Evolutionary conservation across 37 sponge, comb jelly and placozoan species (phyloP), one percentile per base, ranked within the genome.

Genomic region (Amphimedon queenslandica): DNA sequence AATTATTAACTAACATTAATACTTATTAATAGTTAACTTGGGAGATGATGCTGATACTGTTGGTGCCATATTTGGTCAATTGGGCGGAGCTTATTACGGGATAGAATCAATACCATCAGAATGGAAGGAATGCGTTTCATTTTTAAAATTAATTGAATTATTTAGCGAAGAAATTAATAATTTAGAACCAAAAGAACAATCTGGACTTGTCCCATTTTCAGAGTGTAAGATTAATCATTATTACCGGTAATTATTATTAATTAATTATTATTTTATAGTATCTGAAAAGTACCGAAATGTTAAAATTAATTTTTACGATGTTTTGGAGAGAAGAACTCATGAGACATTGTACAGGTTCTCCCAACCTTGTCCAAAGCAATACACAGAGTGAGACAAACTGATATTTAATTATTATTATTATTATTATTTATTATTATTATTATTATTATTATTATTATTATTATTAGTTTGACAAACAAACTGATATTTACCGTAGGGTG

Each of bases 11-110:
- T 18, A 40, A 8, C 32, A 42, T 41, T 13, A 5, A 8, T 38
- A 13, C 30, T 28, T 43, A 73, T 18, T 33, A 53, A 4, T 68
- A 89, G 93, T 82, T 23, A 94, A 94, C 37, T 72, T 94, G 33
- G 95, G 95, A 24, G 35, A 84, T 72, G 90, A 94, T 71, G 70
- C 88, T 39, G 95, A 94, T 63, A 94, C 95, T 36, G 87, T 79
- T n/a, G 90, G 76, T 20, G 95, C 95, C 28, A 80, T 94, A 6
- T 94, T 87, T 87, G 95, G 95, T 16, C 95, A 94, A 57, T 25
- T 94, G 18, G 95, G 88, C 73, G 95, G 95, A 33, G 90, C 90
- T 11, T 94, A 84, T 71, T 94, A 94, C 77, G 32, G 11, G 20
- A 63, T 25, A 13, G 91, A 72, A 2, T 78, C 64, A 2, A 94